A percentile compares a stretch with the other conserved stretches of the same genome.
phyloP scores from a whole-genome alignment of 2,888 invertebrate species.

The Agonum fuliginosum region DNA sequence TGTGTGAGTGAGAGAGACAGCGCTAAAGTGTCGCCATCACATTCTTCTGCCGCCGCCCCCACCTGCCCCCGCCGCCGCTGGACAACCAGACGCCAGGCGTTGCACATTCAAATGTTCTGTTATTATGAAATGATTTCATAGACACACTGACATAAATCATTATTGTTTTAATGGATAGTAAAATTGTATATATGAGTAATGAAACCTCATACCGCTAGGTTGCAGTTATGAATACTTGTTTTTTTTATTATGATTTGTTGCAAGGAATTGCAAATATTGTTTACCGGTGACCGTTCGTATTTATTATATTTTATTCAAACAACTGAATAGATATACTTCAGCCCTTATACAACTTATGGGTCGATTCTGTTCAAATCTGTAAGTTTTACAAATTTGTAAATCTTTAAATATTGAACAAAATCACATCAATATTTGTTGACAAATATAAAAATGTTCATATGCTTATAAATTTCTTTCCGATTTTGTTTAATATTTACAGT shows the following conservation, averaged over 20 bases:
- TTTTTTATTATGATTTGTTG: too few species aligned
- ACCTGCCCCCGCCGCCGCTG: neutral
- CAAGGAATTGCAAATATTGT: too few species aligned
- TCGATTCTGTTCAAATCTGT: too few species aligned
- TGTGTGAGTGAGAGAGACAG: constrained; percentile 7
- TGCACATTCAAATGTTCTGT: neutral
- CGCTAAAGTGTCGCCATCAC: constrained; percentile 17
- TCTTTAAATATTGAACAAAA: too few species aligned
- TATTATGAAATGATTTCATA: neutral
- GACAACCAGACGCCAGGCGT: neutral
- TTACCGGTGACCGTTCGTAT: neutral
- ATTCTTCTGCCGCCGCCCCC: constrained; percentile 15
- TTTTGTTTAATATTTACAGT: too few species aligned
- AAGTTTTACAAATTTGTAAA: too few species aligned
- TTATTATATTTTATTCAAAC: too few species aligned
- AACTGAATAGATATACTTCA: too few species aligned
- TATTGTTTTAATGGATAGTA: neutral
- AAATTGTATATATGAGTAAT: neutral
- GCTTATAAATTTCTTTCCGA: too few species aligned
- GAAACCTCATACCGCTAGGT: neutral
- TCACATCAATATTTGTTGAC: too few species aligned
- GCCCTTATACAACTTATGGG: too few species aligned
- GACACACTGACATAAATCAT: constrained; percentile 18
- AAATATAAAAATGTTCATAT: too few species aligned
- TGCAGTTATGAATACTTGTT: neutral